Evolutionary conservation across 2,888 invertebrate species (phyloP).

Genomic region (Mimas tiliae): DNA sequence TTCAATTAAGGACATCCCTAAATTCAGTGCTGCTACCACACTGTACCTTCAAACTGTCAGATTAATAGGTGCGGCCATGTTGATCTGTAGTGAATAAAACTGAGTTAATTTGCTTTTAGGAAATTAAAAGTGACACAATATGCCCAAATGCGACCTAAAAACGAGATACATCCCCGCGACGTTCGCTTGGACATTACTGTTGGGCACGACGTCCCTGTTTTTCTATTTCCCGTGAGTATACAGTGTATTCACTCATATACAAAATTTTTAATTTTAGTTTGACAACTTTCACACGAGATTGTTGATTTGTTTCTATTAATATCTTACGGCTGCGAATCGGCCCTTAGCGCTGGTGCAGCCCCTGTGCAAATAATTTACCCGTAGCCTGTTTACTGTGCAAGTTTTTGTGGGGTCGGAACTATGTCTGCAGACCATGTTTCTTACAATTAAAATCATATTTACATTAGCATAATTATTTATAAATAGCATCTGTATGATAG

Average conservation of each 20-base stretch:
- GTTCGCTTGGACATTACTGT: conserved; percentile 98
- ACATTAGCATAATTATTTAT: conserved; percentile 37
- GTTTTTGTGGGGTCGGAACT: conserved; percentile 33
- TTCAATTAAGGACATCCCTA: conserved; percentile 27
- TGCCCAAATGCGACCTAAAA: conserved; percentile 98
- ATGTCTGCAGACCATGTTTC: conserved; percentile 42
- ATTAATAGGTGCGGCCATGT: conserved; percentile 87
- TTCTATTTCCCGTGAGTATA: conserved; percentile 98
- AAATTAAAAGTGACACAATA: conserved; percentile 84
- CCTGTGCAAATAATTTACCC: conserved; percentile 30
- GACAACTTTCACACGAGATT: conserved; percentile 81
- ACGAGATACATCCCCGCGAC: conserved; percentile 99
- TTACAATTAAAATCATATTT: conserved; percentile 45
- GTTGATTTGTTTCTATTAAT: conserved; percentile 75
- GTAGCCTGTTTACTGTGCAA: conserved; percentile 32
- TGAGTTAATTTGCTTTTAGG: conserved; percentile 77
- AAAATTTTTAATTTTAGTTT: conserved; percentile 72
- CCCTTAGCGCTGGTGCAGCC: conserved; percentile 31
- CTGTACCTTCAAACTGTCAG: conserved; percentile 62
- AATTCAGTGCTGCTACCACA: conserved; percentile 30
- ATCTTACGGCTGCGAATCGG: conserved; percentile 64
- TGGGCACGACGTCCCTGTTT: conserved; percentile 97
- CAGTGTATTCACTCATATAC: conserved; percentile 66
- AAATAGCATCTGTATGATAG: conserved; percentile 22
- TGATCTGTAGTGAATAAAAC: conserved; percentile 84